These are phyloP conservation scores for Uria lomvia DNA, from an alignment of 2,113 vertebrate species.

Conservation along the genomic window DNA sequence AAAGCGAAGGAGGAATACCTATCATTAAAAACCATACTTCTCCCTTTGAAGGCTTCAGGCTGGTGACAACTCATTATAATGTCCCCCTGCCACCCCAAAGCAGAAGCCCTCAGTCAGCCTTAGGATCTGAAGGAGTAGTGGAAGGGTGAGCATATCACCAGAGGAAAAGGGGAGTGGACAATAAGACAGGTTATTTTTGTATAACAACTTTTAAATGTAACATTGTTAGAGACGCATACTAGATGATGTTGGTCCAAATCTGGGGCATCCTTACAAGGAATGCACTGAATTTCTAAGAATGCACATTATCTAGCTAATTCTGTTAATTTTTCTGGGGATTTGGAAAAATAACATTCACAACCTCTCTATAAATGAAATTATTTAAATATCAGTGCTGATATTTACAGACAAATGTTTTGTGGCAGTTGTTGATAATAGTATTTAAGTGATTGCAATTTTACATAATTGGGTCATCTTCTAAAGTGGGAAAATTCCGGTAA, in stretches of 20 bases:
- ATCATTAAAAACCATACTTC: neutral
- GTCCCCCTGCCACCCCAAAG: neutral
- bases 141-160: neutral
- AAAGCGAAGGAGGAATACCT: neutral
- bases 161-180: neutral
- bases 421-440: neutral
- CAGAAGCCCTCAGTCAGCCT: neutral
- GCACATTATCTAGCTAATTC: neutral
- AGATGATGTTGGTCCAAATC: neutral
- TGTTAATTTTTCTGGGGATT: neutral
- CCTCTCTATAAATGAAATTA: neutral
- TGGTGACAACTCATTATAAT: neutral
- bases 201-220: neutral
- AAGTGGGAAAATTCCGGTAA: neutral
- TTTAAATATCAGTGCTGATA: neutral
- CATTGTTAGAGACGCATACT: neutral
- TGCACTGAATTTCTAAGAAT: neutral
- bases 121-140: neutral
- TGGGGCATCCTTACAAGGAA: neutral
- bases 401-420: neutral
- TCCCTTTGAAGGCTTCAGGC: neutral
- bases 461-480: neutral
- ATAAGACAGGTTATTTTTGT: accelerated
- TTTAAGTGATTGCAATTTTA: neutral
- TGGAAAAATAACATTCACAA: neutral